Evolutionary conservation across 2,113 vertebrate species (phyloP), one percentile per base, ranked within the genome.

Genomic region (Tragelaphus scriptus): DNA sequence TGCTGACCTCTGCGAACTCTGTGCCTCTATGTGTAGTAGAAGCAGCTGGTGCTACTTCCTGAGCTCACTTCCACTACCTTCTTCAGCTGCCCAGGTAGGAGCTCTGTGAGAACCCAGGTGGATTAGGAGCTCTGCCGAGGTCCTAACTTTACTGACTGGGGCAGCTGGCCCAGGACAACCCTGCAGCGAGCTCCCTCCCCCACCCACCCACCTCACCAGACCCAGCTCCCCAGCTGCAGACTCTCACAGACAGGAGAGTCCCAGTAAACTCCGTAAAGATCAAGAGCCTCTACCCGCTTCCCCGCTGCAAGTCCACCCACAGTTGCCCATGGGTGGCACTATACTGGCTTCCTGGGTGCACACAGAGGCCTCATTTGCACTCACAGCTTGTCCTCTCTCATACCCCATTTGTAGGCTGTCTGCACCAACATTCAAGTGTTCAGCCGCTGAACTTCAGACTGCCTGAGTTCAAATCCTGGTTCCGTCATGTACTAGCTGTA

Each of bases 161-260:
- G 92, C 97, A 98, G 96, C 97, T 98, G 98, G 80, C 51, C 84
- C 14, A 3, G 96, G 77, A 86, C 97, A 95, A 94, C 97, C 97
- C 56, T 5, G 65, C 36, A 7, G 53, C 3, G 32, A 71, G 15
- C 81, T 71, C 59, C 85, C 65, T 93, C 96, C 92, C 55, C 44
- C 63, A 8, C 17, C 7, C 4, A 13, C 40, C 61, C 49, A 7
- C 53, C 32, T 14, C 15, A 4, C 49, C 36, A 7, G 13, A 30
- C 13, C 1, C 13, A 81, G 15, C 47, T 32, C 53, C 28, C 49
- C 21, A 13, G 32, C 36, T 26, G 0, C 49, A 23, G 56, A 12
- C 28, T 49, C 47, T 49, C 47, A 10, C 10, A 49, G 47, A 49
- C 1, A 0, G 3, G 47, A 40, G 53, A 55, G 25, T 53, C 14